Base-by-base conservation (phyloP, 2,113 vertebrate species). In the Pterophyllum scalare region DNA sequence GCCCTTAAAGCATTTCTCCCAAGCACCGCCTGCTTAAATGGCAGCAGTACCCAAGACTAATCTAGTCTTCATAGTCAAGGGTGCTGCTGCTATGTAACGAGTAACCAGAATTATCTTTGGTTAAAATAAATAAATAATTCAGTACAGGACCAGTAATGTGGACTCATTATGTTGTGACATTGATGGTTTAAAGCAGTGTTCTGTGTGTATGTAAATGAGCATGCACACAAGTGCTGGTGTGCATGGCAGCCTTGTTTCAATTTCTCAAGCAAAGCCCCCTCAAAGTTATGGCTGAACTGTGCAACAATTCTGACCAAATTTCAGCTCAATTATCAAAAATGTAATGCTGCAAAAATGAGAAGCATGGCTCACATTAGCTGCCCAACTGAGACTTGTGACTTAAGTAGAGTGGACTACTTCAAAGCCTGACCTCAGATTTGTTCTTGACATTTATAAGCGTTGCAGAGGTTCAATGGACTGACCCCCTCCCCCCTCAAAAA, bases 231-330 rank as follows among this genome's bases (percentile, higher is more conserved):
- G 65, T n/a, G 46, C 20, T 72, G 43, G 17, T 31, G 17, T 31
- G 31, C 43, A 72, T 4, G 3, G 17, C 43, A 31, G 65, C 46
- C 24, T 52, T 52, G 26, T 88, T 81, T 79, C 26, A 80, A 26
- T 85, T 87, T 79, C 52, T 84, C 33, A n/a, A 49, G 67, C n/a
- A 67, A 67, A 75, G 57, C 35, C 33, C 20, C 35, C 61, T 75
- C 46, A 2, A 6, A 67, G 78, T 84, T 80, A 61, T 49, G 35
- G 58, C 64, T 79, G 80, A 81, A 75, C 79, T 22, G 33, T 56
- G 80, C 79, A 65, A 76, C 26, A 64, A 58, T 87, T 81, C 81
- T 35, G 15, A 85, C 72, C 38, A 79, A 80, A 82, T 75, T 59
- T 79, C 17, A 52, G 56, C 59, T n/a, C 8, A 26, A 10, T 43